Percentiles rank a stretch among this genome's conserved stretches.
phyloP scores from a whole-genome alignment of 2,888 invertebrate species.

The Orthosia incerta region DNA sequence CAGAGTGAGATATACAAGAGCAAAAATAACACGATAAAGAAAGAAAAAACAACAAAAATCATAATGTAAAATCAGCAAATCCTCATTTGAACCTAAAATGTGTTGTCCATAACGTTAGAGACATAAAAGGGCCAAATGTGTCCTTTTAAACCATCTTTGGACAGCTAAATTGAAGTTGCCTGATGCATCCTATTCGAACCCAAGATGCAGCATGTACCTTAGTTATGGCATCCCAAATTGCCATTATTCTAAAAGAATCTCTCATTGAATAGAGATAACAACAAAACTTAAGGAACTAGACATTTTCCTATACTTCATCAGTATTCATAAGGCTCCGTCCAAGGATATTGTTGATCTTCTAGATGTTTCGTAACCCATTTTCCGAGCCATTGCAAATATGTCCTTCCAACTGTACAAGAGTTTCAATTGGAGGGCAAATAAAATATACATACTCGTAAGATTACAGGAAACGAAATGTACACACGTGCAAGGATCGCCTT shows the following conservation, averaged over 20 bases:
- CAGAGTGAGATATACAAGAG: too few species aligned
- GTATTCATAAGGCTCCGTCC: background rate
- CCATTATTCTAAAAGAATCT: background rate
- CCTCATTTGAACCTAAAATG: too few species aligned
- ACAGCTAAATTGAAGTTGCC: too few species aligned
- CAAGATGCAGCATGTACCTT: background rate
- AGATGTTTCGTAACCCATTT: background rate
- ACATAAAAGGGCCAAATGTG: too few species aligned
- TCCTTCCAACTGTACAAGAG: background rate
- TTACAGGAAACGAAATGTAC: slow-evolving; percentile 22
- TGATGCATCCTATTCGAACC: background rate
- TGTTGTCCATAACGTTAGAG: too few species aligned
- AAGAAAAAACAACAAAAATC: too few species aligned
- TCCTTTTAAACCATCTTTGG: too few species aligned
- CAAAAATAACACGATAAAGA: too few species aligned
- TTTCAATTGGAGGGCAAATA: slow-evolving; percentile 9
- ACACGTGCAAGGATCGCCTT: slow-evolving; percentile 20
- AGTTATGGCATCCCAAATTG: background rate
- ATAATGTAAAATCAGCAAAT: too few species aligned
- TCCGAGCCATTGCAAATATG: background rate
- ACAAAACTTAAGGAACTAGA: too few species aligned
- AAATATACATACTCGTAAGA: slow-evolving; percentile 7
- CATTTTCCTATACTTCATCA: too few species aligned
- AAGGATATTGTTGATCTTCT: background rate
- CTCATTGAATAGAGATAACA: too few species aligned